These are phyloP conservation scores for Intellagama lesueurii DNA, from an alignment of 2,797 vertebrate genomes.

Conservation along the genomic window DNA sequence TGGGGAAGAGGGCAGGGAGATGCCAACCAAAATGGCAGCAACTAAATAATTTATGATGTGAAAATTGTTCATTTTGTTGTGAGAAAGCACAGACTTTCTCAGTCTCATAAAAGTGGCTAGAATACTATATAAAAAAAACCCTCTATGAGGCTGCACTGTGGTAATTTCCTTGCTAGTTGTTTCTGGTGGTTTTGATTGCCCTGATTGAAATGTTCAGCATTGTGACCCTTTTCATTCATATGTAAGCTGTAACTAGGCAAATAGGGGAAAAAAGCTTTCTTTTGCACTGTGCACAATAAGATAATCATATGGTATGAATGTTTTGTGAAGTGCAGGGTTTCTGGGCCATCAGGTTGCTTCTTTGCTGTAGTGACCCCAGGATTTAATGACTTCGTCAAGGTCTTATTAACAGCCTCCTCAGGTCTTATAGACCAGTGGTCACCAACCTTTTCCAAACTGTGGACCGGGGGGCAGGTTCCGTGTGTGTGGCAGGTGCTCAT, in stretches of 20 bases:
- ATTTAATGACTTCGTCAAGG: no score
- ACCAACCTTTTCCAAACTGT: no score
- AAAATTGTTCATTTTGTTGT: conserved; percentile 40
- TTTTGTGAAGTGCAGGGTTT: not conserved
- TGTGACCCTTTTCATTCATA: not conserved
- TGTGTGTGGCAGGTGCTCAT: no score
- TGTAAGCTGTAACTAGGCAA: not conserved
- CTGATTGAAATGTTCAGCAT: not conserved
- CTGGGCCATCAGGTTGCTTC: no score
- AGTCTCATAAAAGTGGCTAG: conserved; percentile 9
- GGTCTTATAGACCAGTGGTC: no score
- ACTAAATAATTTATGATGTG: conserved; percentile 22
- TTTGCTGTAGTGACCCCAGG: no score
- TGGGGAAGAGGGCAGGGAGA: conserved; percentile 18
- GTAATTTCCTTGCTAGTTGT: not conserved
- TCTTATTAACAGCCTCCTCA: no score
- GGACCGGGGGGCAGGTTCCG: no score
- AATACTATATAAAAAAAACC: conserved; percentile 9
- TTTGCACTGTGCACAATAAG: not conserved
- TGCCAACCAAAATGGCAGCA: conserved; percentile 18
- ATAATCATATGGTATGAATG: not conserved
- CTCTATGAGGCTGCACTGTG: not conserved
- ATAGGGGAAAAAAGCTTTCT: not conserved
- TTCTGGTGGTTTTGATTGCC: not conserved
- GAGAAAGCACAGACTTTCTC: not conserved